These are phyloP conservation scores for Helicoverpa armigera DNA, from an alignment of 1,140 invertebrate genomes.

Conservation along the genomic window DNA sequence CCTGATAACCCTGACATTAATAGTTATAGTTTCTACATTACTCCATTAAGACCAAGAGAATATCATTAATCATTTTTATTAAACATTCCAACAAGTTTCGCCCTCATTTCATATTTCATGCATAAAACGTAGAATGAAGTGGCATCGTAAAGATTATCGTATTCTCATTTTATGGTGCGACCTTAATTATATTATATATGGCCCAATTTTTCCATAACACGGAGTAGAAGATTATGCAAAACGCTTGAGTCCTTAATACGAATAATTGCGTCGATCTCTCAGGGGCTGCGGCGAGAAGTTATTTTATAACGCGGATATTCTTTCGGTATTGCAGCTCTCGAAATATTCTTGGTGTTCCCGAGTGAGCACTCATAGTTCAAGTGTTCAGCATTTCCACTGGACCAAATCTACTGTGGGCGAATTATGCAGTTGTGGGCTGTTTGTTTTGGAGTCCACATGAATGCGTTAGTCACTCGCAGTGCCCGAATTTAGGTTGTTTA, in stretches of 20 bases:
- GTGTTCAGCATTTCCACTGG: neutral
- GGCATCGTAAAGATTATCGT: constrained; percentile 45
- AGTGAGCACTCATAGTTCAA: neutral
- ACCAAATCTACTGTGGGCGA: neutral
- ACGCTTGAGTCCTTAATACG: constrained; percentile 38
- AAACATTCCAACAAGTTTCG: constrained; percentile 29
- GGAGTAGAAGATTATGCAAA: constrained; percentile 44
- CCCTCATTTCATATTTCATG: constrained; percentile 22
- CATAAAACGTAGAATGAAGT: constrained; percentile 30
- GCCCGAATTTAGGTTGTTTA: constrained; percentile 22
- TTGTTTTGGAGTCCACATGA: constrained; percentile 27
- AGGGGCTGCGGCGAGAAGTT: constrained; percentile 26
- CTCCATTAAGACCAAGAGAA: neutral
- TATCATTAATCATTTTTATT: constrained; percentile 29
- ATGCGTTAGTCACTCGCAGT: constrained; percentile 30
- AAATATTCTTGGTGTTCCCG: constrained; percentile 10
- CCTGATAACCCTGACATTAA: constrained; percentile 14
- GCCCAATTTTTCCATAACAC: constrained; percentile 44
- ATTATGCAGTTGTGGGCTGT: constrained; percentile 25
- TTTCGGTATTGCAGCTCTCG: constrained; percentile 23
- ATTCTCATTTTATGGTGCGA: constrained; percentile 34
- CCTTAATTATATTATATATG: constrained; percentile 49
- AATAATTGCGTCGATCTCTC: constrained; percentile 37
- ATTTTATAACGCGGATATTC: constrained; percentile 42
- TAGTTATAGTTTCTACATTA: constrained; percentile 13